Percentiles rank a stretch among this genome's conserved stretches.
These are phyloP conservation scores for Apocrypta bakeri DNA, from an alignment of 1,140 invertebrate species.

Conservation along the genomic window DNA sequence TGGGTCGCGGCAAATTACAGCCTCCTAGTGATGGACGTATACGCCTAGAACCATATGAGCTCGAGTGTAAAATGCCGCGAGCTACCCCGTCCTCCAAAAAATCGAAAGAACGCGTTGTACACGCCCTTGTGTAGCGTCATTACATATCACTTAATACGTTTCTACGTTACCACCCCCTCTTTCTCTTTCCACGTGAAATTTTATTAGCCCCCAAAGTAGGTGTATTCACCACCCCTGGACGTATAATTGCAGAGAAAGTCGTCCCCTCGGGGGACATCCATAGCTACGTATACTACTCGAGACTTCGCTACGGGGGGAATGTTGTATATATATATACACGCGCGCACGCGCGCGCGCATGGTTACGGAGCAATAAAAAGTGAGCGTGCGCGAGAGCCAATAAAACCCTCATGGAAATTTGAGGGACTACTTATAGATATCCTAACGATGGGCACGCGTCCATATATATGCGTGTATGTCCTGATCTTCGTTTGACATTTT, in stretches of 20 bases:
- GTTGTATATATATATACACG: neutral
- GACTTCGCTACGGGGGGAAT: neutral
- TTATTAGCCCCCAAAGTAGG: constrained; percentile 46
- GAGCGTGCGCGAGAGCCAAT: neutral
- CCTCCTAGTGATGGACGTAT: neutral
- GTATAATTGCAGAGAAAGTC: constrained; percentile 16
- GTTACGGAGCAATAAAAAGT: neutral
- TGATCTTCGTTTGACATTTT: no score
- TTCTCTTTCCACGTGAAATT: constrained; percentile 22
- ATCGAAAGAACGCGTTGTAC: neutral
- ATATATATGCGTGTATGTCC: no score
- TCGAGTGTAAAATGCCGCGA: constrained; percentile 32
- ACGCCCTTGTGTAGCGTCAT: constrained; percentile 24
- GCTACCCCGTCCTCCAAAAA: constrained; percentile 2
- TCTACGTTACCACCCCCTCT: neutral
- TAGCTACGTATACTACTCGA: neutral
- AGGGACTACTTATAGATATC: neutral
- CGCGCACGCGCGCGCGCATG: no score
- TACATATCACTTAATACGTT: constrained; percentile 28
- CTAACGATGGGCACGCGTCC: neutral
- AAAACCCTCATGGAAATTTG: neutral
- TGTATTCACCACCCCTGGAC: constrained; percentile 21
- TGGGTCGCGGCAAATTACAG: constrained; percentile 27
- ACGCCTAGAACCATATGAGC: constrained; percentile 29
- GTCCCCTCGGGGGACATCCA: neutral